A percentile compares a stretch with the other conserved stretches of the same genome.
Conservation (phyloP, 1,140 invertebrate genomes). For the Charaxes varanes region DNA sequence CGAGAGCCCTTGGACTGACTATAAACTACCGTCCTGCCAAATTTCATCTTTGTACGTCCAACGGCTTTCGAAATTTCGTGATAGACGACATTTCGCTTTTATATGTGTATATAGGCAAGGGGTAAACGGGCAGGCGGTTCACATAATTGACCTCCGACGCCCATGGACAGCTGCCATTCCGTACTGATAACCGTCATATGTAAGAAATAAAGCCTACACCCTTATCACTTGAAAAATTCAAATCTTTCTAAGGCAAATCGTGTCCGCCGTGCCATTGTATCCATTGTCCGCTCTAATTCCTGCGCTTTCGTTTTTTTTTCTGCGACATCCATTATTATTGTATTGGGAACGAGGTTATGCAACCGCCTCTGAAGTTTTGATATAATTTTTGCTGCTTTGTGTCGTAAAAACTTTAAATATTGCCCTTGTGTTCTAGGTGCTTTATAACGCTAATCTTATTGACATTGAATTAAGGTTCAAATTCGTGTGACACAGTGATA, state of each 20-base stretch:
- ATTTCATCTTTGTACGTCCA: no score
- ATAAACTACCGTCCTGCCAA: no score
- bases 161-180: no score
- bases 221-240: conserved; percentile 12
- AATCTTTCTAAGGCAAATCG: conserved; percentile 31
- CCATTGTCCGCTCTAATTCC: conserved; percentile 63
- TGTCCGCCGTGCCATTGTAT: conserved; percentile 58
- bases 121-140: no score
- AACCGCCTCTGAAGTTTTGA: conserved; percentile 67
- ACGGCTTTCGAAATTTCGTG: no score
- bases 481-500: conserved; percentile 10
- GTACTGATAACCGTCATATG: no score
- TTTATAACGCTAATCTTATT: conserved; percentile 16
- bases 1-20: no score
- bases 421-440: neutral
- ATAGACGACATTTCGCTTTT: no score
- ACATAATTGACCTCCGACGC: no score
- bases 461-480: conserved; percentile 11
- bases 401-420: conserved; percentile 21
- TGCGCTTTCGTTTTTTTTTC: conserved; percentile 69
- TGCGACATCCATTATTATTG: conserved; percentile 65
- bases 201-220: conserved; percentile 7
- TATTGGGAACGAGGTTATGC: conserved; percentile 68
- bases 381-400: conserved; percentile 69
- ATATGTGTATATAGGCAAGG: no score